Base-by-base conservation (phyloP, 2,888 invertebrate genomes). In the Ophioninae sp. region DNA sequence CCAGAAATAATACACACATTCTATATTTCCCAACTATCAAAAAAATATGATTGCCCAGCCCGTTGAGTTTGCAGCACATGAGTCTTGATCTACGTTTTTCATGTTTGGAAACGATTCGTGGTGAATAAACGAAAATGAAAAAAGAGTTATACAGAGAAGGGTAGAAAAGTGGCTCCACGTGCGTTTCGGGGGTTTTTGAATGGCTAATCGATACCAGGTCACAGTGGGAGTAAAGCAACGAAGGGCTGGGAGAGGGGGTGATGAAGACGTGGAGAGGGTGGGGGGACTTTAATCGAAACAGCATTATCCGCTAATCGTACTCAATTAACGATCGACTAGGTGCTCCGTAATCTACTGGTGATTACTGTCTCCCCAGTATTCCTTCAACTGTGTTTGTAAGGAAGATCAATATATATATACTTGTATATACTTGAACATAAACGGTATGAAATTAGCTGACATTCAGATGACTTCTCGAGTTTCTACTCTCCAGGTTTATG, bases 271-370 rank as follows among this genome's bases (percentile, higher is more conserved):
- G n/a, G n/a, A n/a, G n/a, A 44, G 44, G 30, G 30, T 30, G 30
- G 30, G 30, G 30, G 30, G 30, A 30, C 30, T 1, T 68, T 78
- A 41, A 58, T 59, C 74, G 61, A 67, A 79, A 81, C 51, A 61
- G 44, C 79, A 81, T 81, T 67, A 75, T 67, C 81, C 23, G 41
- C 69, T 84, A 84, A 84, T 75, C 75, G 75, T 41, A 9, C 37
- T 67, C 6, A 72, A 81, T 84, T 79, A 79, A 79, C 81, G 71
- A 78, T 78, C 81, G 81, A 84, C 30, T 84, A 61, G 30, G 37
- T 30, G 39, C 41, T 30, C 44, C 39, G 79, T 75, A 71, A 84
- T 84, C 65, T 75, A 67, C 22, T 65, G 37, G 37, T 67, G 30
- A 79, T 84, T 81, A 79, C 37, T 67, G 71, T 64, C 22, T 22